Base-by-base conservation (phyloP, 2,113 vertebrate genomes). In the Calidris pugnax region DNA sequence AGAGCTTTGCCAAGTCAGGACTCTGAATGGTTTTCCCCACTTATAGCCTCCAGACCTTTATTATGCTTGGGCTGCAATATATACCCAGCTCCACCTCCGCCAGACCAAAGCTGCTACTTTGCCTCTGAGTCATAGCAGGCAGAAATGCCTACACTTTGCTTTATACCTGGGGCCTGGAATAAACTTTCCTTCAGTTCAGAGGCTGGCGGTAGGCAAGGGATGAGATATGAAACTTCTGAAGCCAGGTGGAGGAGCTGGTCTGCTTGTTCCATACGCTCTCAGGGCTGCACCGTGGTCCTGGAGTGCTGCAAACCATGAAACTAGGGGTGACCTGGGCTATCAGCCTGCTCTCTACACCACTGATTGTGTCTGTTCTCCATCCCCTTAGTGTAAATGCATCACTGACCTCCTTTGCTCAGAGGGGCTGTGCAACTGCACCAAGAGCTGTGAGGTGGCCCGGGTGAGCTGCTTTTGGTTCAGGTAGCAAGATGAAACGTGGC, bases 1-100 rank as follows among this genome's bases (percentile, higher is more conserved):
- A 92, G 78, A 89, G 72, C 77, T 84, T 82, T 95, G 85, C 95
- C 92, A 94, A 96, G 90, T 95, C 66, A 79, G 75, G 72, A 67
- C 62, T 94, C 45, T 87, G 84, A 95, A 87, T 91, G 95, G 90
- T 97, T 96, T 97, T 89, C 78, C 96, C 96, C 96, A 93, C 91
- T 96, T 87, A 94, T 30, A 96, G 92, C 94, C 89, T 97, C 93
- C 89, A 89, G 97, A 86, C 41, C 64, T 97, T 97, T 96, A 97
- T 96, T 97, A 96, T 96, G 73, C 81, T 97, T 97, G 89, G 92
- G 94, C 82, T 97, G 91, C 89, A 93, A 76, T 47, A 74, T 82
- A 87, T 28, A 81, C 76, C 77, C 56, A 69, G 74, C 69, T 95
- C 95, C 71, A 87, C 76, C 85, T 91, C 91, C 20, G 24, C 85